Evolutionary conservation across 2,797 vertebrate species (phyloP), one percentile per base, ranked within the genome.

Genomic region (Leuciscus waleckii): DNA sequence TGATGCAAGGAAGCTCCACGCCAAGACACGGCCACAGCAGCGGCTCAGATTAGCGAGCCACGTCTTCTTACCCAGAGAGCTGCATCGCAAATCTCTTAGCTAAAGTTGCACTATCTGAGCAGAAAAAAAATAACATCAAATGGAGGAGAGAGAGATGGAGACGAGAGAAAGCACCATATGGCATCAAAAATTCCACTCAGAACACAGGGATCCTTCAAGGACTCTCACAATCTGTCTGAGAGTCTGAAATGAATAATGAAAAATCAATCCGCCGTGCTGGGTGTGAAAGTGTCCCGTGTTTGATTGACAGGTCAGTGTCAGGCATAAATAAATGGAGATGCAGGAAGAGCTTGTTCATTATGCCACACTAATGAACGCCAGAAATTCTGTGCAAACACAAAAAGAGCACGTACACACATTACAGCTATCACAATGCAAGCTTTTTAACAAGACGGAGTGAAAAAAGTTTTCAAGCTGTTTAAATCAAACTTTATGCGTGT

Each of bases 161-260:
- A 65, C 7, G 29, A 58, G 46, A 79, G 46, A 73, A 84, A 77
- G 65, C 85, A 87, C 89, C 90, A 89, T 87, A 86, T 85, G 85
- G 89, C 88, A 86, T 90, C 91, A 89, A 77, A 86, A 80, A 87
- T 89, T 89, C 86, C 49, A 87, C 79, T 79, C 80, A 81, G 83
- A 91, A 83, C 79, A 89, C 80, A 75, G 81, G 82, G 68, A 19
- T 7, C 87, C 81, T 85, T 85, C 61, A 83, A 90, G 61, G 71
- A 91, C 74, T 90, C 29, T 84, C 79, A 61, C 87, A 80, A 83
- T 83, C 82, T 85, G 85, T 87, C 82, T 71, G 76, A 84, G 41
- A 46, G 78, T 82, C 75, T 87, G 81, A 90, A 85, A 88, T 87
- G 71, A 88, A 88, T 86, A 82, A 85, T 70, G 51, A 86, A 88